Base-by-base conservation (phyloP, 2,888 invertebrate species). In the Melanophora roralis region DNA sequence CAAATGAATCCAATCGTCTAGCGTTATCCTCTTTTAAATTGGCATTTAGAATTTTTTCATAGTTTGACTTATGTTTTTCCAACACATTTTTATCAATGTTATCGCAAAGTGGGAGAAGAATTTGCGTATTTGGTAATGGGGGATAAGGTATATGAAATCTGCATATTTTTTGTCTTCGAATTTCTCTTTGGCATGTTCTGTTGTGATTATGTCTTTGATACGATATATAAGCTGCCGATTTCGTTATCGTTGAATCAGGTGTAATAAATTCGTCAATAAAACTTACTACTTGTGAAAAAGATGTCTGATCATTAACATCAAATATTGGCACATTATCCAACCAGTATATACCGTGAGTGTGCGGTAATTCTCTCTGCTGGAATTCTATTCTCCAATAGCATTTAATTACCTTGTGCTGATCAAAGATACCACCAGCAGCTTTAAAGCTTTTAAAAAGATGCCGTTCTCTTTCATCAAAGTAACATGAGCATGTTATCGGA, bases 371-470 rank as follows among this genome's bases (percentile, higher is more conserved):
- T 43, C 78, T 74, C 12, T 79, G 74, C 34, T 79, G 69, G 43
- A 69, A 79, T 36, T 79, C 57, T 38, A 79, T 59, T 9, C 78
- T 64, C 72, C 78, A 78, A 40, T 81, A 81, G 32, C 34, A 78
- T 9, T 27, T 27, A 27, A 27, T 27, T 27, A 27, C 27, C 27
- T 27, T 27, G 6, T 27, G 27, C 27, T 73, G 9, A 11, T n/a
- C n/a, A 21, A 77, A 51, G 34, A 69, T 64, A 1, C 55, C 45
- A 7, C 21, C 21, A 36, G n/a, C 16, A 19, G 14, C 19, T 45
- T 71, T 81, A 14, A 74, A 71, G 21, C 40, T 40, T 19, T 34
- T 43, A 38, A 74, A 73, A 23, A 81, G 45, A 23, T 69, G 67
- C 14, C 57, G 51, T 21, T 67, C 59, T 12, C 77, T 27, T 16